Base-by-base conservation (phyloP, 2,797 vertebrate genomes). In the Trichosurus vulpecula region DNA sequence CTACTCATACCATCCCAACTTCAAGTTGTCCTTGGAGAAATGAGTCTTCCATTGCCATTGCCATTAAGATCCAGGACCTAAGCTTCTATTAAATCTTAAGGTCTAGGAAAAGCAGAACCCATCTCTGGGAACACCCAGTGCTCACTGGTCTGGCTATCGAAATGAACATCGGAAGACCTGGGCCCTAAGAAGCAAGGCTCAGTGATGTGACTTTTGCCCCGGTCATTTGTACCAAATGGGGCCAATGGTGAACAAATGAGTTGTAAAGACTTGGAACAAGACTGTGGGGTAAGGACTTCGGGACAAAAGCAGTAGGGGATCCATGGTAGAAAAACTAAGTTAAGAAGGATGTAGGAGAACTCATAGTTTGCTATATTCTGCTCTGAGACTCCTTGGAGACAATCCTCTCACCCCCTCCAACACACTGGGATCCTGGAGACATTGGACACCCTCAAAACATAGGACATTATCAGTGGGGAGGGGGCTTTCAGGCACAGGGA, bases 381-480 rank as follows among this genome's bases (percentile, higher is more conserved):
- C 89, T 54, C 52, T 93, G 41, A 93, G 54, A 35, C 87, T 87
- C 92, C 90, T 31, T 41, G 51, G 89, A 91, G 54, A 58, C 90
- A 35, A 90, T 8, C 41, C 55, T 61, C n/a, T 55, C 54, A 92
- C 91, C 56, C 91, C n/a, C 25, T 89, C 61, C 90, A 91, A 1
- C 19, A 41, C 55, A 30, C 90, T 93, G 54, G 57, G 55, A 95
- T 89, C n/a, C 90, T 55, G 87, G 52, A 90, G 29, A 96, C 90
- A 54, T 6, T 12, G 51, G 94, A 2, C 54, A 94, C 27, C 92
- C 89, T 96, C 54, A 56, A 53, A 91, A 90, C 53, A 94, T 52
- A 22, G 89, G 47, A 91, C 91, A 93, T 94, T 94, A 93, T 97
- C 90, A 92, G 93, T 95, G 91, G 93, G 97, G 29, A 41, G n/a